These are phyloP conservation scores for Acleris literana DNA, from an alignment of 2,888 invertebrate genomes.

Conservation along the genomic window DNA sequence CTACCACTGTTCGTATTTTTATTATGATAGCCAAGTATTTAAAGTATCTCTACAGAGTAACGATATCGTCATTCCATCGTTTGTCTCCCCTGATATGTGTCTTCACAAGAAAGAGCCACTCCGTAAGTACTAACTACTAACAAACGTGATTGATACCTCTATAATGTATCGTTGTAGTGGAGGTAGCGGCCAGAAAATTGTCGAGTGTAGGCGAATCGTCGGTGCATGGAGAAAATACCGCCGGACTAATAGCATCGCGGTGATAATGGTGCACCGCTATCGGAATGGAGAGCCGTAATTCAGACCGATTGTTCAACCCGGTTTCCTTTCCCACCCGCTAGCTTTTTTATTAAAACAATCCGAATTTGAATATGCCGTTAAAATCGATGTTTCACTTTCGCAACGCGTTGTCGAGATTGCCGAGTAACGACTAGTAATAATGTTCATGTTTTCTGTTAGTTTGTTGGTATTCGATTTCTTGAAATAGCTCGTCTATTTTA, in stretches of 20 bases:
- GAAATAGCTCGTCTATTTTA: slow-evolving; percentile 25
- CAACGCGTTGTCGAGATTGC: slow-evolving; percentile 42
- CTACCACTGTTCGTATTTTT: slow-evolving; percentile 20
- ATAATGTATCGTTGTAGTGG: slow-evolving; percentile 13
- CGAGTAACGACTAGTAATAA: slow-evolving; percentile 30
- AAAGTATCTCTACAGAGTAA: slow-evolving; percentile 29
- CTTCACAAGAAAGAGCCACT: slow-evolving; percentile 17
- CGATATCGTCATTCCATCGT: slow-evolving; percentile 28
- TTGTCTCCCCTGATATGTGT: slow-evolving; percentile 32
- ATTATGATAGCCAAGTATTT: slow-evolving; percentile 34
- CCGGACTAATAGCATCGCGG: slow-evolving; percentile 48
- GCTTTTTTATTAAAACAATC: slow-evolving; percentile 45
- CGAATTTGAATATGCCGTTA: slow-evolving; percentile 39
- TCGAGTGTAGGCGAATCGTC: slow-evolving; percentile 13
- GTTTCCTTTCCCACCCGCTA: slow-evolving; percentile 63
- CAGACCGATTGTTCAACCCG: slow-evolving; percentile 57
- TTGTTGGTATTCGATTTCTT: slow-evolving; percentile 23
- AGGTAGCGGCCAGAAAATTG: slow-evolving; percentile 40
- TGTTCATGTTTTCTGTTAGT: slow-evolving; percentile 16
- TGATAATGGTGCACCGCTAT: slow-evolving; percentile 56
- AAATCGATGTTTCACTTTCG: slow-evolving; percentile 53
- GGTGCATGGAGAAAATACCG: slow-evolving; percentile 44
- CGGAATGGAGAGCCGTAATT: slow-evolving; percentile 58
- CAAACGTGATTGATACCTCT: slow-evolving; percentile 17
- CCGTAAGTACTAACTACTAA: slow-evolving; percentile 17